phyloP scores from a whole-genome alignment of 1,140 invertebrate species.

The Hylyphantes graminicola region DNA sequence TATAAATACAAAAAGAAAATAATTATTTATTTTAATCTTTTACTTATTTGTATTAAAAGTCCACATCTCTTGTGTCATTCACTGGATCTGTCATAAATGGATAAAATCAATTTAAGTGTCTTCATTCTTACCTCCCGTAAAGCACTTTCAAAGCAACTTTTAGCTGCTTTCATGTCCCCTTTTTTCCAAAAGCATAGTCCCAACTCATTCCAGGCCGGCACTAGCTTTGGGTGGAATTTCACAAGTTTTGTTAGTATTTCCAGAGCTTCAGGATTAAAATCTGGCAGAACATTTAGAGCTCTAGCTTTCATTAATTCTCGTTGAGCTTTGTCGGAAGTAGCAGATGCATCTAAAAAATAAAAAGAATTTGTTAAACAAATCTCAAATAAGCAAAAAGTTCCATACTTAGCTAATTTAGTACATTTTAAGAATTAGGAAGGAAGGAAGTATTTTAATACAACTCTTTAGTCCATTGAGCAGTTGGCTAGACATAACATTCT shows the following conservation, averaged over 20 bases:
- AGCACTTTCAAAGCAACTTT: constrained; percentile 86
- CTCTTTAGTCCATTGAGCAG: too few species aligned
- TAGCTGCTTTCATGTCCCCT: constrained; percentile 81
- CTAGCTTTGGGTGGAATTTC: constrained; percentile 83
- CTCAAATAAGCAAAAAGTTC: neutral
- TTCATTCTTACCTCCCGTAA: constrained; percentile 77
- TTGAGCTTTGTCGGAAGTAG: constrained; percentile 73
- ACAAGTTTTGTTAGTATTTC: constrained; percentile 83
- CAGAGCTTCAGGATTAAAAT: constrained; percentile 77
- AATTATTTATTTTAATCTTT: too few species aligned
- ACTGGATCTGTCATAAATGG: too few species aligned
- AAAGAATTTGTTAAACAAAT: neutral
- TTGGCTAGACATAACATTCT: too few species aligned
- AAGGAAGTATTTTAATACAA: too few species aligned
- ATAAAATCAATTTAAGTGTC: too few species aligned
- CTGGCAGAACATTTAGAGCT: constrained; percentile 79
- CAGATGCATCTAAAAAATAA: constrained; percentile 57
- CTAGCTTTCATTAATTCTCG: constrained; percentile 82
- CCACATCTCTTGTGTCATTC: too few species aligned
- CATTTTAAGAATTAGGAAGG: neutral
- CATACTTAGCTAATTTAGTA: neutral
- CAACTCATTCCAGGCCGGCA: constrained; percentile 89
- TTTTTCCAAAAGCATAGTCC: constrained; percentile 92
- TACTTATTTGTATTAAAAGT: neutral
- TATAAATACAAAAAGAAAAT: too few species aligned